Percentiles rank a stretch among this genome's conserved stretches.
phyloP scores from a whole-genome alignment of 2,797 vertebrate genomes.

The Coranthus polyacanthus region DNA sequence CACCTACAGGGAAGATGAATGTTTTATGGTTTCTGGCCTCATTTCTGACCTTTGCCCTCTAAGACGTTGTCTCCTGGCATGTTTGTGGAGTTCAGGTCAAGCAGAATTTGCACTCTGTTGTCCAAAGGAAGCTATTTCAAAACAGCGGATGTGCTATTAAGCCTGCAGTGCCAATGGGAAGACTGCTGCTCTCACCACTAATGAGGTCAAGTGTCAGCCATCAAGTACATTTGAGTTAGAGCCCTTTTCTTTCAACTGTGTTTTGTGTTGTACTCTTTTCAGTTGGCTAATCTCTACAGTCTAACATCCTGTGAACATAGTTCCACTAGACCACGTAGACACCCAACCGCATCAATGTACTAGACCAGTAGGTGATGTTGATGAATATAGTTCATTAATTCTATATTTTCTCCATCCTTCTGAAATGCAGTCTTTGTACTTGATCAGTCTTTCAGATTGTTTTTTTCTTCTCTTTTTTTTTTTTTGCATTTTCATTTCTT shows the following conservation, averaged over 20 bases:
- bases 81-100: slow-evolving; percentile 9
- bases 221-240: slow-evolving; percentile 22
- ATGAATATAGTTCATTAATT: not conserved
- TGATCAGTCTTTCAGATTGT: not conserved
- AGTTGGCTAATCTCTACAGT: not conserved
- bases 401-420: not conserved
- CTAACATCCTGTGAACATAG: not conserved
- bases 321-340: too few relatives aligned
- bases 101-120: slow-evolving; percentile 18
- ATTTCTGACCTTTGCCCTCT: slow-evolving; percentile 11
- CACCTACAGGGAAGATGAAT: not conserved
- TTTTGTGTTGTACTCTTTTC: slow-evolving; percentile 4
- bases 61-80: slow-evolving; percentile 8
- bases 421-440: not conserved
- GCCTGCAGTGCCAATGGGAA: slow-evolving; percentile 18
- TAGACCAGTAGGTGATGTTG: too few relatives aligned
- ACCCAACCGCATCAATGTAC: too few relatives aligned
- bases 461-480: too few relatives aligned
- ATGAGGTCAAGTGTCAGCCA: slow-evolving; percentile 44
- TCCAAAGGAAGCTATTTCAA: slow-evolving; percentile 25
- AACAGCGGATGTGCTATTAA: slow-evolving; percentile 17
- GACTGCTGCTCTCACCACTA: slow-evolving; percentile 14
- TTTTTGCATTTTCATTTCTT: slow-evolving; percentile 12
- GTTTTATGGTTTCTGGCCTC: not conserved
- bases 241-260: not conserved